Conservation (phyloP, 2,797 vertebrate species). For the Sebastes steindachneri region DNA sequence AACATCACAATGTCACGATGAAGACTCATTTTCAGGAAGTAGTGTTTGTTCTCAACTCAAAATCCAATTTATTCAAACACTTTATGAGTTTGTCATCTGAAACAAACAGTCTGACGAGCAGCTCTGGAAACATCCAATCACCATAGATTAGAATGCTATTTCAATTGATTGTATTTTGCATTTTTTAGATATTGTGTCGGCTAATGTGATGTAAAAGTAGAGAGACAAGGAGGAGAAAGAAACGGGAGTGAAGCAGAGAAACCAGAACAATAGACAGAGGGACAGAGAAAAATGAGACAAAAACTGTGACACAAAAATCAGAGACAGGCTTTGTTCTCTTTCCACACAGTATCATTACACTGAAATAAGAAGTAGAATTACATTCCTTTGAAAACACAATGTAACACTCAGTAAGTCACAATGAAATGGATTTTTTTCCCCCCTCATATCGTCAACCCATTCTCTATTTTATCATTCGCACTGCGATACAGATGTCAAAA, state of each 20-base stretch:
- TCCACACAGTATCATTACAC: neutral
- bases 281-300: neutral
- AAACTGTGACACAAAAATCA: neutral
- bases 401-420: neutral
- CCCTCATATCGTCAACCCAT: neutral
- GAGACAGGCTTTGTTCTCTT: conserved; percentile 4
- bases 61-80: neutral
- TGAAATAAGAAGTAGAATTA: neutral
- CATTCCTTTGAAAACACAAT: neutral
- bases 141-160: neutral
- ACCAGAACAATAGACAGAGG: neutral
- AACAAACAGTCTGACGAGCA: neutral
- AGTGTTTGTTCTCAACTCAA: neutral
- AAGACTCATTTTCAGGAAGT: neutral
- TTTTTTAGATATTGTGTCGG: neutral
- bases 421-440: neutral
- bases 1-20: neutral
- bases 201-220: neutral
- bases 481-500: conserved; percentile 3
- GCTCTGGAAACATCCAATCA: neutral
- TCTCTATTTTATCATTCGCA: neutral
- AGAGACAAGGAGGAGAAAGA: neutral
- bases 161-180: neutral
- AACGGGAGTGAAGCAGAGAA: neutral
- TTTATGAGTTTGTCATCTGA: neutral